These are phyloP conservation scores for Acropora yongei DNA, from an alignment of 64 coral and sea anemone species.

Conservation along the genomic window DNA sequence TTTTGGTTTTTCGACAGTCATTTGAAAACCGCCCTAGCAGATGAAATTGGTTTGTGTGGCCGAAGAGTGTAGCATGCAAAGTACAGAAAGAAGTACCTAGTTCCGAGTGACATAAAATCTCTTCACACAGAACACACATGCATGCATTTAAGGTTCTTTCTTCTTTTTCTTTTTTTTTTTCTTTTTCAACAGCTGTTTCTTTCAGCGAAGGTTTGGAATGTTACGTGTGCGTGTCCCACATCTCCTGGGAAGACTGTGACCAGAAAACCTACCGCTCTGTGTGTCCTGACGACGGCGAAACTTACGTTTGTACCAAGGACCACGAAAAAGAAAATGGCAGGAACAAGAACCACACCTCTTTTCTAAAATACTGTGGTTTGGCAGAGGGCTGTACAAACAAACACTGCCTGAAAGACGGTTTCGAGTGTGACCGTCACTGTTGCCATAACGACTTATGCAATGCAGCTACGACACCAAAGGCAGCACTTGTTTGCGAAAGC, in stretches of 20 bases:
- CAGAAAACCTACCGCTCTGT: not conserved
- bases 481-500: not conserved
- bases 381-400: not conserved
- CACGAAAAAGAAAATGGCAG: not conserved
- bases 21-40: too few species aligned
- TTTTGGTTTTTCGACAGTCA: too few species aligned
- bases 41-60: too few species aligned
- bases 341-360: not conserved
- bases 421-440: not conserved
- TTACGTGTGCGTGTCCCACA: not conserved
- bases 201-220: conserved; percentile 17
- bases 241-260: conserved; percentile 29
- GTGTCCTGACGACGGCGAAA: too few species aligned
- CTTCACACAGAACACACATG: too few species aligned
- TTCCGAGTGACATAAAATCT: not conserved
- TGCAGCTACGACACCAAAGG: not conserved
- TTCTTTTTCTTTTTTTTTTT: not conserved
- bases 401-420: not conserved
- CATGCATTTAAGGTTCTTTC: too few species aligned
- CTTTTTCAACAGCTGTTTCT: not conserved
- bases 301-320: not conserved
- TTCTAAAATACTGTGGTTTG: not conserved
- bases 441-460: conserved; percentile 32
- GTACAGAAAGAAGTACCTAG: not conserved
- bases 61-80: not conserved